Evolutionary conservation across 2,888 invertebrate genomes (phyloP), one percentile per base, ranked within the genome.

Genomic region (Epistrophella euchroma): DNA sequence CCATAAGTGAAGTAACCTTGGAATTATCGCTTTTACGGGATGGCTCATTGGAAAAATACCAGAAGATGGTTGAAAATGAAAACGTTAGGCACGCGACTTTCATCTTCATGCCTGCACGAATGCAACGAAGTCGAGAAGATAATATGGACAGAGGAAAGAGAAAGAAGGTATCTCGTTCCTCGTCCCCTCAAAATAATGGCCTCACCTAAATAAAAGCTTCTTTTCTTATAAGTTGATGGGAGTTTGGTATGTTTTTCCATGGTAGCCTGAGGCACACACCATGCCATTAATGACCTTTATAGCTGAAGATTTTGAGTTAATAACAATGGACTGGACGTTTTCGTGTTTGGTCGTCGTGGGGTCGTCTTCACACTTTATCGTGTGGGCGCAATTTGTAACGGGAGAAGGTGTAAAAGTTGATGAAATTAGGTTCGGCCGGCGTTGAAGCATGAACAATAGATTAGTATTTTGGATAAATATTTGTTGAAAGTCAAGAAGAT

Each of bases 21-120:
- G 62, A 75, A 58, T 56, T 60, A 58, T 80, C 74, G 68, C 68
- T 45, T 47, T 66, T 35, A 60, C 6, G 47, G 60, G 50, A 32
- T 45, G 17, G 25, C 45, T 15, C 68, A 50, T 28, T 19, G 47
- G 35, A 22, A 37, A 22, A 50, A 37, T 28, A 17, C 43, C 60
- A 28, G 25, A 73, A 60, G 66, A 52, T 22, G 52, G 40, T 66
- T 58, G 64, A 71, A 79, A 71, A 79, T 70, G 62, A 70, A 83
- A 68, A 83, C 52, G 60, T 35, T 68, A 7, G 80, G 80, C 84
- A 85, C 80, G 84, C 84, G 84, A 78, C 84, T 84, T 35, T 75
- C 74, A 70, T 47, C 37, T 50, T 45, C 17, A 25, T 11, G 64
- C 9, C 47, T 22, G 11, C 50, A 68, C 68, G 50, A 68, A 52